These are phyloP conservation scores for Stenodema calcarata DNA, from an alignment of 2,888 invertebrate genomes.

Conservation along the genomic window DNA sequence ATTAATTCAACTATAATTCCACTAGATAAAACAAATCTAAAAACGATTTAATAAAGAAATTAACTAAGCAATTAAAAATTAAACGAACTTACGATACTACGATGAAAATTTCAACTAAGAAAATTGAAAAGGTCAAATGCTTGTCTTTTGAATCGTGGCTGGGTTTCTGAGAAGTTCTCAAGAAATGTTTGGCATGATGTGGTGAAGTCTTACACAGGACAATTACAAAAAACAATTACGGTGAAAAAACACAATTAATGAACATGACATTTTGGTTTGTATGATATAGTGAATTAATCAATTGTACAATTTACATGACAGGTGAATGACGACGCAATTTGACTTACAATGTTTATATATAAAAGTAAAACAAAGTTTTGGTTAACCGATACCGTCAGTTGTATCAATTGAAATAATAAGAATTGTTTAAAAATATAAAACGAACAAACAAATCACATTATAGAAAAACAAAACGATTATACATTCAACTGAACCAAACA, in stretches of 20 bases:
- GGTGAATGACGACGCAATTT: background rate
- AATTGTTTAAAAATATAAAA: no score
- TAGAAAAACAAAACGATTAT: background rate
- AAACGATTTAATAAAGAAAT: conserved; percentile 55
- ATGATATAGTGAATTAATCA: background rate
- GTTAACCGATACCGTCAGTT: background rate
- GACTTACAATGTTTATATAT: background rate
- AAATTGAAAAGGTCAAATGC: background rate
- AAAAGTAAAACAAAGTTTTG: background rate
- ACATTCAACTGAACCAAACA: background rate
- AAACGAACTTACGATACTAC: conserved; percentile 37
- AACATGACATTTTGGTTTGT: background rate
- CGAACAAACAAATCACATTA: background rate
- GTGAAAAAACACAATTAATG: background rate
- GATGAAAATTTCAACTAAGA: conserved; percentile 39
- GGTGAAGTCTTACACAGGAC: background rate
- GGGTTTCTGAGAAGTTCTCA: background rate
- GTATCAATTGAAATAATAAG: background rate
- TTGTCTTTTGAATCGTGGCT: conserved; percentile 32
- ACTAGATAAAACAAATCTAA: conserved; percentile 56
- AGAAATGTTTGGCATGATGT: background rate
- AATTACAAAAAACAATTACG: background rate
- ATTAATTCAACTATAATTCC: conserved; percentile 54
- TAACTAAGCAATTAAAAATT: conserved; percentile 51
- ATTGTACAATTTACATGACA: background rate